Conservation (phyloP, 2,113 vertebrate species). For the Sylvicapra grimmia region DNA sequence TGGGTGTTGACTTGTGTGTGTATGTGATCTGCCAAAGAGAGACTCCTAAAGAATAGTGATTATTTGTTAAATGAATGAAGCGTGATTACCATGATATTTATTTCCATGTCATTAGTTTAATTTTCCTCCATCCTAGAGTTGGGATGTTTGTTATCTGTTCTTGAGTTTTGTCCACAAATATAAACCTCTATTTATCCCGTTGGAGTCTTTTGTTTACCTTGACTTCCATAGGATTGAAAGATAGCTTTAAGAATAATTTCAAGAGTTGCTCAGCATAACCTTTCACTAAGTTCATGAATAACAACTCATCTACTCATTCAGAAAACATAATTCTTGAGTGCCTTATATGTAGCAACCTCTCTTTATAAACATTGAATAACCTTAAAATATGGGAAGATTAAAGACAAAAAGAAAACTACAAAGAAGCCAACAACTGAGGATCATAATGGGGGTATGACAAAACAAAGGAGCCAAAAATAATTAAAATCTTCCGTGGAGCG, state of each 20-base stretch:
- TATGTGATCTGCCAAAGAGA: neutral
- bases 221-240: neutral
- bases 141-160: neutral
- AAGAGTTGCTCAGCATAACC: neutral
- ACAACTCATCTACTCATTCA: neutral
- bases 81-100: neutral
- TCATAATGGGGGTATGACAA: neutral
- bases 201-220: neutral
- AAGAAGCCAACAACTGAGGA: neutral
- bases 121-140: neutral
- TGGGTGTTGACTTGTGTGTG: neutral
- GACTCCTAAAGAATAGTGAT: neutral
- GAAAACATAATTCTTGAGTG: neutral
- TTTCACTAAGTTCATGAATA: neutral
- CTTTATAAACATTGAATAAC: neutral
- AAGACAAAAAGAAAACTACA: neutral
- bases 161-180: neutral
- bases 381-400: neutral
- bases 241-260: neutral
- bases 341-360: neutral
- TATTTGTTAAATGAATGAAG: neutral
- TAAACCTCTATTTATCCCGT: neutral
- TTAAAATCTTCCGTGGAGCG: neutral
- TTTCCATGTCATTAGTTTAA: neutral
- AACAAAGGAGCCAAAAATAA: neutral